Evolutionary conservation across 2,113 vertebrate genomes (phyloP).

Genomic region (Chrysemys picta): DNA sequence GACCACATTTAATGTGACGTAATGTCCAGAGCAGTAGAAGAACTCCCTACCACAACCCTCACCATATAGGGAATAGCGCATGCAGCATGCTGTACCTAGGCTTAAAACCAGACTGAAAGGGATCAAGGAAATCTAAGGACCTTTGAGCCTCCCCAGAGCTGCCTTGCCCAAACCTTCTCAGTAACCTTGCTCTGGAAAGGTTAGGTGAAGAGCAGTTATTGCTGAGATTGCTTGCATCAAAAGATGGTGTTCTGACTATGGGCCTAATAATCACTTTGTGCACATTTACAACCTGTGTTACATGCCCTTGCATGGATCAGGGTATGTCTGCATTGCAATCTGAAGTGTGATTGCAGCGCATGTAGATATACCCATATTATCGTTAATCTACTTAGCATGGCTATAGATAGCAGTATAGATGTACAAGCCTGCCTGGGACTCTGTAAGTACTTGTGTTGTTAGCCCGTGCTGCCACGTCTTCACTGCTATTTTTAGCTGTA

Average conservation of each 20-base stretch:
- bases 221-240: background rate
- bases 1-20: background rate
- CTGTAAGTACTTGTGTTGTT: background rate
- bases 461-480: background rate
- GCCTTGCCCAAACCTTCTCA: rapidly evolving
- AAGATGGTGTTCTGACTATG: background rate
- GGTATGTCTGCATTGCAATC: background rate
- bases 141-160: background rate
- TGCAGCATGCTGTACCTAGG: background rate
- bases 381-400: background rate
- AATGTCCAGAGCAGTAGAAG: background rate
- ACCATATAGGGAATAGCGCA: background rate
- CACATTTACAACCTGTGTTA: background rate
- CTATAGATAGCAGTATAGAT: background rate
- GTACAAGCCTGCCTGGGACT: background rate
- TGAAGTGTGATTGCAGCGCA: background rate
- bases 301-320: background rate
- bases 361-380: background rate
- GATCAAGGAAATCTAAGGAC: background rate
- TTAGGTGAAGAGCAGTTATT: background rate
- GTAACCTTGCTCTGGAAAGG: background rate
- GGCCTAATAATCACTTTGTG: background rate
- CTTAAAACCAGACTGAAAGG: background rate
- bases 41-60: background rate
- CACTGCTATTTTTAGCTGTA: background rate